Evolutionary conservation across 2,888 invertebrate genomes (phyloP).

Genomic region (Tipula confusa): DNA sequence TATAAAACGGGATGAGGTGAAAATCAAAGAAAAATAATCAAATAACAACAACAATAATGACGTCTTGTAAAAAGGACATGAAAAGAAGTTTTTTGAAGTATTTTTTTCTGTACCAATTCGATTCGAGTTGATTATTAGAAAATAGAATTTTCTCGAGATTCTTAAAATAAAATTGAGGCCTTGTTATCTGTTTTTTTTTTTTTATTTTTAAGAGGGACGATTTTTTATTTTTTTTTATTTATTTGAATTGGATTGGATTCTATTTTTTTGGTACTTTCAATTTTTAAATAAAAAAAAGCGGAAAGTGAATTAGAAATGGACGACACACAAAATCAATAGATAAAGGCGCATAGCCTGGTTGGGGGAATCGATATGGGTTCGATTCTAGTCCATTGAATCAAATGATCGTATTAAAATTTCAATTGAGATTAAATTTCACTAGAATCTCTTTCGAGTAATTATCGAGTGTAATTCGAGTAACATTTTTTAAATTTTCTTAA

Average conservation of each 20-base stretch:
- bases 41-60: not conserved
- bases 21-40: not conserved
- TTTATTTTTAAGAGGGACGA: slow-evolving; percentile 14
- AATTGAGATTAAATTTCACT: not conserved
- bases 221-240: not conserved
- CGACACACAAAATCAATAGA: not conserved
- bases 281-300: not conserved
- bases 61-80: not conserved
- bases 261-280: not conserved
- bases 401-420: slow-evolving; percentile 7
- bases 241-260: not conserved
- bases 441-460: not conserved
- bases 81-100: slow-evolving; percentile 25
- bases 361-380: not conserved
- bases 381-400: not conserved
- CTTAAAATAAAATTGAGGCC: slow-evolving; percentile 25
- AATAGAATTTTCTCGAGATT: slow-evolving; percentile 12
- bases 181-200: not conserved
- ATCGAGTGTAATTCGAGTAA: not conserved
- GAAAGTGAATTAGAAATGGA: slow-evolving; percentile 20
- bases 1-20: slow-evolving; percentile 25
- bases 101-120: not conserved
- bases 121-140: slow-evolving; percentile 12
- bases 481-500: not conserved
- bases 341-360: not conserved